Evolutionary conservation across 2,888 invertebrate genomes (phyloP).

Genomic region (Drosophila diplacantha): DNA sequence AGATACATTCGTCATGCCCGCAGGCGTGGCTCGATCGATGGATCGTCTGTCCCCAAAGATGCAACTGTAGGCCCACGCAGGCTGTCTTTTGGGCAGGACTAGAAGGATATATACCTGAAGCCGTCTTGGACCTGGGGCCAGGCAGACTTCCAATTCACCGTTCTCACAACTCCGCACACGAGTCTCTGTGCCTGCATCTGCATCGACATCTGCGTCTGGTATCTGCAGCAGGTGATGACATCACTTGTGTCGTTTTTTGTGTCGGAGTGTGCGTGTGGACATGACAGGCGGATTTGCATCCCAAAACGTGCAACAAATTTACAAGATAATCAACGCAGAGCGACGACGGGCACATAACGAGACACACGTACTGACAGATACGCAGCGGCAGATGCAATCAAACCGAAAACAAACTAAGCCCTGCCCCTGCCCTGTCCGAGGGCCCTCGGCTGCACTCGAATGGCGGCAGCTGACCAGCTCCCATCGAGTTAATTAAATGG

Average conservation of each 20-base stretch:
- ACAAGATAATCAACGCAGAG: slow-evolving; percentile 46
- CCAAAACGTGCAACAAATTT: slow-evolving; percentile 51
- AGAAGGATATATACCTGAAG: neutral
- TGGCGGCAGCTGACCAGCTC: slow-evolving; percentile 1
- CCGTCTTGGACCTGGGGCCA: no score
- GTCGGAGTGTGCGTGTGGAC: slow-evolving; percentile 17
- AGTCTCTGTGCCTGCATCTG: slow-evolving; percentile 1
- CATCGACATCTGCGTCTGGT: slow-evolving; percentile 8
- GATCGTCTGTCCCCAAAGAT: neutral
- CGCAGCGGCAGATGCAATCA: slow-evolving; percentile 13
- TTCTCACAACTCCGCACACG: neutral
- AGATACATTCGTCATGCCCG: neutral
- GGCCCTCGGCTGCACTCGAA: slow-evolving; percentile 21
- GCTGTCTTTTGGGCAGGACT: neutral
- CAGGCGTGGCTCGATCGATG: slow-evolving; percentile 9
- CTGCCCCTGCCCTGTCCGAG: slow-evolving; percentile 1
- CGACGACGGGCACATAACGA: slow-evolving; percentile 25
- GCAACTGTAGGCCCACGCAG: neutral
- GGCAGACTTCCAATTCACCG: neutral
- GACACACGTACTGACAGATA: slow-evolving; percentile 30
- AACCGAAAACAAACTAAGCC: slow-evolving; percentile 22
- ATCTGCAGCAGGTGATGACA: slow-evolving; percentile 43
- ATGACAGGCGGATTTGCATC: slow-evolving; percentile 52
- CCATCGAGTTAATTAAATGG: slow-evolving; percentile 43
- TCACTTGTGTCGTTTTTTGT: slow-evolving; percentile 45